Conservation (phyloP, 2,888 invertebrate genomes). For the Cotesia congregata region DNA sequence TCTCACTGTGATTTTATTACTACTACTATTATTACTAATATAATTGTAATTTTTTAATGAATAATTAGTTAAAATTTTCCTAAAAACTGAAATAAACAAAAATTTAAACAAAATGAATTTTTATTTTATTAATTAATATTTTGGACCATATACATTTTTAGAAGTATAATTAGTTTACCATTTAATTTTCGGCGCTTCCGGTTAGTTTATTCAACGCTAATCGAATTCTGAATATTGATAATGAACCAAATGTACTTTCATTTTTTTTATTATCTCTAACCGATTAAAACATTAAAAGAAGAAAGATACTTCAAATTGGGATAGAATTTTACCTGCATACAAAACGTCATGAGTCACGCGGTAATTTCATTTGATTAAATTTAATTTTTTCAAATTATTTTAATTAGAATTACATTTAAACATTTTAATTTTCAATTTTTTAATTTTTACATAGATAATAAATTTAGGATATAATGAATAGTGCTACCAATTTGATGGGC, state of each 20-base stretch:
- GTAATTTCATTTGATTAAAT: constrained; percentile 3
- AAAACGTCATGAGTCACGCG: constrained; percentile 62
- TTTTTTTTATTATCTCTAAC: background rate
- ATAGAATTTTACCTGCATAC: constrained; percentile 57
- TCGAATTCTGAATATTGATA: background rate
- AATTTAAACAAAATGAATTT: background rate
- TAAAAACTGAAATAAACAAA: background rate
- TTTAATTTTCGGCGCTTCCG: background rate
- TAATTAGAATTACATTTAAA: constrained; percentile 9
- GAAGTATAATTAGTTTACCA: background rate
- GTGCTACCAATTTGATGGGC: constrained; percentile 78
- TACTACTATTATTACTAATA: background rate
- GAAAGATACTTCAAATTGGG: background rate
- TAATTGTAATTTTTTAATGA: background rate
- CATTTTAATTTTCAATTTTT: no score
- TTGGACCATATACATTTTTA: background rate
- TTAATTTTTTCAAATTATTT: constrained; percentile 4
- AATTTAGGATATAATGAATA: constrained; percentile 26
- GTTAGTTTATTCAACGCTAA: background rate
- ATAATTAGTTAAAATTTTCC: background rate
- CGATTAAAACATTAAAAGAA: background rate
- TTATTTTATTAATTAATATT: background rate
- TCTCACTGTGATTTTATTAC: background rate
- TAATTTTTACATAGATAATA: background rate
- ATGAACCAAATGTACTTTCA: background rate